These are phyloP conservation scores for Euthynnus affinis DNA, from an alignment of 2,797 vertebrate genomes.

Conservation along the genomic window DNA sequence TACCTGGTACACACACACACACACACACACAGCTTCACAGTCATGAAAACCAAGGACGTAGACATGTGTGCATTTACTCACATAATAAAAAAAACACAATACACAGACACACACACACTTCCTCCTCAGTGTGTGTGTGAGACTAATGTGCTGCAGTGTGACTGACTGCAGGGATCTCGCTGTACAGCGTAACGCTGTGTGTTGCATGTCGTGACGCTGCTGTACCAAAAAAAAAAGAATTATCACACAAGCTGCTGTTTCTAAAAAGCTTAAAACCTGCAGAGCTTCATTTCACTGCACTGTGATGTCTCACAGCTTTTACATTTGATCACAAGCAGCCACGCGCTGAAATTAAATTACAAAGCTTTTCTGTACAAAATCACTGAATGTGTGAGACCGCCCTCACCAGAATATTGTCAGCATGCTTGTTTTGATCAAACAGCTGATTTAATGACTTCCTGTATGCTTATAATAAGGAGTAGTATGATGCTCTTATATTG, in stretches of 20 bases:
- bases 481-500: background rate
- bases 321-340: background rate
- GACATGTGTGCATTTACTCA: too few relatives aligned
- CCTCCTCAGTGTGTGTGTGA: slow-evolving; percentile 2
- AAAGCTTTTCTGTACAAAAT: background rate
- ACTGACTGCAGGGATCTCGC: slow-evolving; percentile 53
- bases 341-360: background rate
- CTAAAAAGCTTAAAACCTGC: background rate
- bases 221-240: slow-evolving; percentile 2
- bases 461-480: background rate
- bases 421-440: background rate
- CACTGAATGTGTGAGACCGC: too few relatives aligned
- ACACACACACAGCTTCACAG: background rate
- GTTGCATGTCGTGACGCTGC: slow-evolving; percentile 32
- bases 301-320: background rate
- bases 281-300: background rate
- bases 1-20: background rate
- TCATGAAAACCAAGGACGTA: too few relatives aligned
- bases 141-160: slow-evolving; percentile 46
- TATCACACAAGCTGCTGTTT: slow-evolving; percentile 24
- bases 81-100: background rate
- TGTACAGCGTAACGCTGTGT: slow-evolving; percentile 28
- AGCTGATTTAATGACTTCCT: background rate
- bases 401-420: background rate
- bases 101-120: background rate